Percentiles rank a stretch among this genome's conserved stretches.
These are phyloP conservation scores for Noctua comes DNA, from an alignment of 2,888 invertebrate species.

Conservation along the genomic window DNA sequence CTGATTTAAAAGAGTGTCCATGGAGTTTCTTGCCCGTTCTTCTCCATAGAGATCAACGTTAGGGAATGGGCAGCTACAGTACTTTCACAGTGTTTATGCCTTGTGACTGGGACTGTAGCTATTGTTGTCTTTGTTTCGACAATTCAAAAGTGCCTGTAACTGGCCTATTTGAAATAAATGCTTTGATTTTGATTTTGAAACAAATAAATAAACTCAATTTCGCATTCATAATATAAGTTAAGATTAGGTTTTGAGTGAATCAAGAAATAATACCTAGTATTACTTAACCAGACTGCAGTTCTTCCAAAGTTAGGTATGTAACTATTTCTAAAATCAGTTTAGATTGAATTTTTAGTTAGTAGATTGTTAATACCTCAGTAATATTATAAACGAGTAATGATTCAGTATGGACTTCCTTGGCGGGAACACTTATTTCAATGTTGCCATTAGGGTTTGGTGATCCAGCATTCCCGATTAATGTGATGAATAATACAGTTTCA, in stretches of 20 bases:
- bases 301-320: neutral
- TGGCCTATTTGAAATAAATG: too few species aligned
- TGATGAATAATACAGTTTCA: constrained; percentile 81
- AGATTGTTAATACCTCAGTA: constrained; percentile 78
- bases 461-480: constrained; percentile 75
- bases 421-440: constrained; percentile 76
- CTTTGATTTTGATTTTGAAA: too few species aligned
- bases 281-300: neutral
- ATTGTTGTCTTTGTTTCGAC: too few species aligned
- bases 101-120: too few species aligned
- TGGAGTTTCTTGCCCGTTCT: too few species aligned
- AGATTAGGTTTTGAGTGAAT: neutral
- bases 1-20: too few species aligned
- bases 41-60: too few species aligned
- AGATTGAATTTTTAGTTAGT: neutral
- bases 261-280: neutral
- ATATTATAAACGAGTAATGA: constrained; percentile 82
- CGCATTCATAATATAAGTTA: neutral
- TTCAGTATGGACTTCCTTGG: constrained; percentile 79
- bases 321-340: neutral
- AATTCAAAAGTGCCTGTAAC: too few species aligned
- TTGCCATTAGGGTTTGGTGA: constrained; percentile 82
- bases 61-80: too few species aligned
- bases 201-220: neutral
- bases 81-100: too few species aligned